Evolutionary conservation across 1,140 invertebrate genomes (phyloP), one percentile per base, ranked within the genome.

Genomic region (Adoxophyes honmai): DNA sequence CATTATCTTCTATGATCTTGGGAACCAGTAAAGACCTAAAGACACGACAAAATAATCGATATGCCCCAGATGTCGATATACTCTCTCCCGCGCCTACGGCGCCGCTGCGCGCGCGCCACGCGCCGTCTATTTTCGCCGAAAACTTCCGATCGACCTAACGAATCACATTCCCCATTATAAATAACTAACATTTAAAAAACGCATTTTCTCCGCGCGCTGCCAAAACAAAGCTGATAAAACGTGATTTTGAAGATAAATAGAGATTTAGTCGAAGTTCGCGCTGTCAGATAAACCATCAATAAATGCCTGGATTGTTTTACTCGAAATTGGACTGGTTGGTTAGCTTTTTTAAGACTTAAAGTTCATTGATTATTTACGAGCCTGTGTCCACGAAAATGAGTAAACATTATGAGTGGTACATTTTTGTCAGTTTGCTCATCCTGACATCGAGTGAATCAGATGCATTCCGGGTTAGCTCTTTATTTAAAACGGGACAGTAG

Each of bases 91-190:
- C 42, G 21, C 21, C 42, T 21, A 16, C 21, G 21, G 7, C 4
- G 13, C 8, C 18, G 21, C 42, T 33, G 59, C 59, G 39, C 36
- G 54, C 55, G 59, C 55, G 52, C 38, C 54, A 61, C 59, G 55
- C 59, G 59, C 51, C 54, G 44, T 39, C 36, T 61, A 61, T 61
- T 61, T 61, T 52, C 55, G 55, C 15, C 59, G 54, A 57, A 61
- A 37, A 57, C 59, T 61, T 61, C 59, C 59, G 59, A 61, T 54
- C 59, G 54, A 52, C 35, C 37, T 3, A 34, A 60, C 59, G 58
- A 60, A 44, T 54, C 51, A 44, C 59, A 48, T 52, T 60, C 16
- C 39, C 21, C 37, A 55, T 55, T 48, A 48, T 48, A 57, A 52
- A 28, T 44, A 36, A 37, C 34, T 36, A 34, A 11, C 11, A 44